Evolutionary conservation across 2,888 invertebrate species (phyloP), one percentile per base, ranked within the genome.

Genomic region (Caradrina kadenii): DNA sequence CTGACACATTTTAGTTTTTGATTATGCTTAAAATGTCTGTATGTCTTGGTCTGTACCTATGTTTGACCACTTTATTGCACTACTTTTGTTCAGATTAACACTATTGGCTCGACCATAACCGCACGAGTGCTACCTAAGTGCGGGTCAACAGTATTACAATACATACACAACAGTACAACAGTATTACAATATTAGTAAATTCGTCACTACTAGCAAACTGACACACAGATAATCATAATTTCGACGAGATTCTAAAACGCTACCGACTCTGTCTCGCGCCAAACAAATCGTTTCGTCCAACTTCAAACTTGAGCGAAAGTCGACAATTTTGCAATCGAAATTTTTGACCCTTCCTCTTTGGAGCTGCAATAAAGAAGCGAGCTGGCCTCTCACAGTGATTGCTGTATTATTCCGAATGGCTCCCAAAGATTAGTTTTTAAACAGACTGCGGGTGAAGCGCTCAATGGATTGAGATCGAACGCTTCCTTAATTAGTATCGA

Each of bases 321-420:
- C 80, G 79, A 74, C 81, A 81, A 81, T 85, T 84, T 85, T 69
- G 56, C 73, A 75, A 76, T 81, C 69, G 81, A 76, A 63, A 81
- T 75, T 56, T 74, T 73, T 81, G 85, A 82, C 84, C 83, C 74
- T 84, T 84, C 48, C 76, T 52, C 59, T 56, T 55, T 55, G 54
- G 61, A 61, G 55, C 50, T 64, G 68, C 76, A 66, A 75, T 78
- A 74, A 70, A 83, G 76, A 69, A 53, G 49, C 60, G 58, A 60
- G 17, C 59, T 66, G 49, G 54, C 59, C 68, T 59, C 61, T 60
- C 35, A 11, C 56, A 76, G 69, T 81, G 72, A 81, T 74, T 65
- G 67, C 70, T 79, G 65, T 69, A 64, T 73, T 73, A 68, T 62
- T 63, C 59, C 35, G 60, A 72, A 61, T 22, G 15, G 13, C 48